Evolutionary conservation across 2,113 vertebrate genomes (phyloP).

Genomic region (Oostethus manadensis): DNA sequence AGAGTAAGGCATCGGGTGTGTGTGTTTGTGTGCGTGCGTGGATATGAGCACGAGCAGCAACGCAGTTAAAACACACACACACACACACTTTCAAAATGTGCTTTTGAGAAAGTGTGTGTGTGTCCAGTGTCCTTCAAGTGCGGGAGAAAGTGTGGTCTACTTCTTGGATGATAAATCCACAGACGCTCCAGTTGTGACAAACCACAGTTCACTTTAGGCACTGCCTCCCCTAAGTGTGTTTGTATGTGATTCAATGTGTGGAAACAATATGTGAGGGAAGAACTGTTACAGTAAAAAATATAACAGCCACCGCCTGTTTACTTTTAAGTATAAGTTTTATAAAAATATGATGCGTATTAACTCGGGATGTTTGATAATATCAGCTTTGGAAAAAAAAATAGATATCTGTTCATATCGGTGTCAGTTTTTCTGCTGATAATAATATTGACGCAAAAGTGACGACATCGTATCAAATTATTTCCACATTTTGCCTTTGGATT

Average conservation of each 20-base stretch:
- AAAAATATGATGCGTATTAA: too few species aligned
- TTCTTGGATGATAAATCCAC: conserved; percentile 50
- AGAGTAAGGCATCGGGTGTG: background rate
- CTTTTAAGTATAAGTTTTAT: background rate
- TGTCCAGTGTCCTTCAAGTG: conserved; percentile 39
- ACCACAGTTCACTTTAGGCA: conserved; percentile 41
- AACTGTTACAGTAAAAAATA: background rate
- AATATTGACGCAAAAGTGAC: too few species aligned
- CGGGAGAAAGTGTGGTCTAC: conserved; percentile 29
- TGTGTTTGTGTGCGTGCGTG: conserved; percentile 13
- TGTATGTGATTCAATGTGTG: conserved; percentile 11
- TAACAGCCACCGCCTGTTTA: background rate
- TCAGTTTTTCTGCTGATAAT: too few species aligned
- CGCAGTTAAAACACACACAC: background rate
- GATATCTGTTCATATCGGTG: too few species aligned
- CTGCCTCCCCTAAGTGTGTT: conserved; percentile 26
- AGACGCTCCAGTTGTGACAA: conserved; percentile 44
- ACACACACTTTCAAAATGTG: background rate
- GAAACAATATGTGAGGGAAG: background rate
- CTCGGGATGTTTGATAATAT: too few species aligned
- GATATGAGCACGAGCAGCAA: background rate
- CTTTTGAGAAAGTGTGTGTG: conserved; percentile 1
- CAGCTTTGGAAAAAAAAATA: too few species aligned
- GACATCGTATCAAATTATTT: too few species aligned
- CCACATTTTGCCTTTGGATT: too few species aligned